Evolutionary conservation across 2,888 invertebrate species (phyloP).

Genomic region (Macroteleia sp.): DNA sequence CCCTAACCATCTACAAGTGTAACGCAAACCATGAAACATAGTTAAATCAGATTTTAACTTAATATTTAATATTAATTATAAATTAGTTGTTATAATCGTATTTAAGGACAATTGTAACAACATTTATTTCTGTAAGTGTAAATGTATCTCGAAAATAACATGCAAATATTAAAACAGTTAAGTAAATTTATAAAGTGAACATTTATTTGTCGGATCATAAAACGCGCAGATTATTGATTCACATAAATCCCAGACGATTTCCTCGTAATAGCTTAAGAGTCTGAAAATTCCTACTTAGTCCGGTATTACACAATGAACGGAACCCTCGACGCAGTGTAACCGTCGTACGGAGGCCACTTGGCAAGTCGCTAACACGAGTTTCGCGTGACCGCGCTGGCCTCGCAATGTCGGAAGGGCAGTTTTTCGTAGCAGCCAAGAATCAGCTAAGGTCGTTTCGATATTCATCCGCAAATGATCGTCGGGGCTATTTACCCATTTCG

Average conservation of each 20-base stretch:
- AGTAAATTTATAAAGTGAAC: too few relatives aligned
- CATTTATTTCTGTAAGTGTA: too few relatives aligned
- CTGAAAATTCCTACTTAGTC: conserved; percentile 61
- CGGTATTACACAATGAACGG: conserved; percentile 54
- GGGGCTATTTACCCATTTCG: conserved; percentile 16
- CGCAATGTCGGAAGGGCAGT: conserved; percentile 67
- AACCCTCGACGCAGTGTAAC: conserved; percentile 58
- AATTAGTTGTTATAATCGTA: too few relatives aligned
- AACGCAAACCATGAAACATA: too few relatives aligned
- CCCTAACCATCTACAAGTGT: too few relatives aligned
- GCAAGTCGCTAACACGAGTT: conserved; percentile 80
- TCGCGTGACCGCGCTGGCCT: conserved; percentile 76
- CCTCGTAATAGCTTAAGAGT: conserved; percentile 57
- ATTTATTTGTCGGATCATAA: conserved; percentile 24
- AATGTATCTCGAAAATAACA: too few relatives aligned
- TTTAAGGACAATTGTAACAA: too few relatives aligned
- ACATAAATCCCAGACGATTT: conserved; percentile 54
- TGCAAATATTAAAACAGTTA: too few relatives aligned
- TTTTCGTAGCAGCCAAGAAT: conserved; percentile 59
- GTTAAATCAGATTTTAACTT: too few relatives aligned
- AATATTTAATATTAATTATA: too few relatives aligned
- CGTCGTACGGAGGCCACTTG: conserved; percentile 74
- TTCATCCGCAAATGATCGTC: conserved; percentile 48
- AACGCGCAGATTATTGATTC: conserved; percentile 60
- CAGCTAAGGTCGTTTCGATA: conserved; percentile 59